These are phyloP conservation scores for Phataginus tetradactyla DNA, from an alignment of 2,797 vertebrate genomes.

Conservation along the genomic window DNA sequence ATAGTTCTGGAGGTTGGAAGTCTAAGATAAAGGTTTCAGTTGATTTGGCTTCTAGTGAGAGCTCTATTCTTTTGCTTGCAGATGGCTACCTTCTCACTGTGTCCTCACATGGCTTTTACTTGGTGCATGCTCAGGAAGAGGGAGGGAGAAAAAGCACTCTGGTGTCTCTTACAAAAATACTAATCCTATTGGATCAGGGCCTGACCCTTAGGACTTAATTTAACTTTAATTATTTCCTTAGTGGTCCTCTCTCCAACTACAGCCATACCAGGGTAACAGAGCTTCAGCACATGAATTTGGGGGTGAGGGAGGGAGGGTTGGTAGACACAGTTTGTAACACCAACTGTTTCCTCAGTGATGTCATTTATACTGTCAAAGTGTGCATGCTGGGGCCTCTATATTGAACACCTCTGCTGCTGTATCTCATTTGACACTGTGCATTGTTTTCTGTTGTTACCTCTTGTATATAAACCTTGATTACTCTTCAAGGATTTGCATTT, in stretches of 20 bases:
- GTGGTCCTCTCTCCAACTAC: neutral
- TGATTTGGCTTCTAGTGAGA: neutral
- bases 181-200: neutral
- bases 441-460: neutral
- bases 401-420: neutral
- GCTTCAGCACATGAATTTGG: neutral
- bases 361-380: neutral
- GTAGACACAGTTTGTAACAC: neutral
- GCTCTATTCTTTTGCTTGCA: neutral
- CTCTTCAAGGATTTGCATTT: neutral
- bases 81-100: neutral
- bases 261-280: neutral
- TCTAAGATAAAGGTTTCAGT: neutral
- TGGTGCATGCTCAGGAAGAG: neutral
- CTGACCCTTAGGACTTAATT: neutral
- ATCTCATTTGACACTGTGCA: neutral
- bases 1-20: neutral
- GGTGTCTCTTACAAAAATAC: neutral
- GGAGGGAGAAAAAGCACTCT: neutral
- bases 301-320: no score
- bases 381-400: neutral
- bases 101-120: neutral
- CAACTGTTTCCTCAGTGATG: neutral
- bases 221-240: neutral
- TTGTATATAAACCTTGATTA: neutral